Conservation (phyloP, 2,113 vertebrate species). For the Phainopepla nitens region DNA sequence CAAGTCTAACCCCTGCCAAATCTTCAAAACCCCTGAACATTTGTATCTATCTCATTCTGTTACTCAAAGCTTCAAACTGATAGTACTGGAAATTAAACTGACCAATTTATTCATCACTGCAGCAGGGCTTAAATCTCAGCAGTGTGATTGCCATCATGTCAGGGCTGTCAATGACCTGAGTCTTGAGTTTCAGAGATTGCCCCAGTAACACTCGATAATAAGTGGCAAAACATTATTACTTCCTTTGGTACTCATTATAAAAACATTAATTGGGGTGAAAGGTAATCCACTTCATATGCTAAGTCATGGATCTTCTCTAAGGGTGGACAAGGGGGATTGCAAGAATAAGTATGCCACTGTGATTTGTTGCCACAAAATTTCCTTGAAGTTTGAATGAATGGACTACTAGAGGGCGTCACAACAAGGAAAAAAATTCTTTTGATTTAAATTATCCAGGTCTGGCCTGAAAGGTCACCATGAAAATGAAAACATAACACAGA, state of each 20-base stretch:
- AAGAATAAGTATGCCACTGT: background rate
- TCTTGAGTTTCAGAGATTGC: slow-evolving; percentile 51
- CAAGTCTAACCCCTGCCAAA: slow-evolving; percentile 12
- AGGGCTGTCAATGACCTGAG: slow-evolving; percentile 45
- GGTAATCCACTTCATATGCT: slow-evolving; percentile 61
- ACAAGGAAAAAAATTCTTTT: background rate
- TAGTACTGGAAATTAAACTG: slow-evolving; percentile 65
- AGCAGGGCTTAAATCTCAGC: slow-evolving; percentile 51
- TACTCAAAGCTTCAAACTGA: slow-evolving; percentile 35
- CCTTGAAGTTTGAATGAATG: background rate
- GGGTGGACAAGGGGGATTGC: slow-evolving; percentile 13
- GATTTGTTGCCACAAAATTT: slow-evolving; percentile 15
- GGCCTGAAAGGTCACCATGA: background rate
- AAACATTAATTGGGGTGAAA: slow-evolving; percentile 69
- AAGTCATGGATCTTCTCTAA: slow-evolving; percentile 57
- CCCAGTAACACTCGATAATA: slow-evolving; percentile 59
- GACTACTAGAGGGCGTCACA: background rate
- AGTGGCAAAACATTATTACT: slow-evolving; percentile 61
- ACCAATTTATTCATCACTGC: slow-evolving; percentile 59
- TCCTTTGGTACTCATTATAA: slow-evolving; percentile 61
- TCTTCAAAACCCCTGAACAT: background rate
- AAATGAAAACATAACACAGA: background rate
- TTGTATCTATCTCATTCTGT: background rate
- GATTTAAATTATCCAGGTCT: background rate
- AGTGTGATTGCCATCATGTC: slow-evolving; percentile 54